phyloP scores from a whole-genome alignment of 1,140 invertebrate species.

The Aphidius gifuensis region DNA sequence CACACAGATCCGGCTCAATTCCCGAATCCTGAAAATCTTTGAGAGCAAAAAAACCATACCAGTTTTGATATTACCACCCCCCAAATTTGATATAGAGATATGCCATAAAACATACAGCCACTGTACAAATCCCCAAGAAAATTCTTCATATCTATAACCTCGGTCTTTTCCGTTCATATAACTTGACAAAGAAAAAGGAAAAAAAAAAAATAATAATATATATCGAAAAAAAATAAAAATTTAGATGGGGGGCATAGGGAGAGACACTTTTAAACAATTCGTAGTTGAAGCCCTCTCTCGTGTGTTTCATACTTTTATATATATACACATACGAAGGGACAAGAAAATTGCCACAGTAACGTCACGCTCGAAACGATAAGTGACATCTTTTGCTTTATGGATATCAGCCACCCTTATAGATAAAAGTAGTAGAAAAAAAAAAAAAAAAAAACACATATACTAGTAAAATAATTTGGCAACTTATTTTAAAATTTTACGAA shows the following conservation, averaged over 20 bases:
- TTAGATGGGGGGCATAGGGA: not conserved
- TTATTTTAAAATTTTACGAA: too few species aligned
- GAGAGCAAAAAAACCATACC: too few species aligned
- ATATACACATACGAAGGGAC: conserved; percentile 13
- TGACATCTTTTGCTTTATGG: conserved; percentile 20
- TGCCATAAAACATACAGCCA: conserved; percentile 25
- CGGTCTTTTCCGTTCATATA: conserved; percentile 8
- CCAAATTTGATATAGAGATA: conserved; percentile 26
- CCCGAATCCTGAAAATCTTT: too few species aligned
- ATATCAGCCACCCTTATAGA: not conserved
- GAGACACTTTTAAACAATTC: conserved; percentile 44
- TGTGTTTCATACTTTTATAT: conserved; percentile 5
- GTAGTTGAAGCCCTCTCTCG: conserved; percentile 17
- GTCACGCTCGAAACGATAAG: conserved; percentile 20
- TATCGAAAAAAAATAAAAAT: not conserved
- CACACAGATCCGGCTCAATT: too few species aligned
- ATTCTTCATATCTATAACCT: conserved; percentile 43
- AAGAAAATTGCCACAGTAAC: conserved; percentile 29
- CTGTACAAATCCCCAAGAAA: conserved; percentile 37
- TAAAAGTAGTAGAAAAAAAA: not conserved
- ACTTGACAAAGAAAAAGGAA: conserved; percentile 2
- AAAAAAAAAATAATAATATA: not conserved
- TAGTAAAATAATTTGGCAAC: not conserved
- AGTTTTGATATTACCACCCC: conserved; percentile 1
- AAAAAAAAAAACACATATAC: not conserved